Percentiles rank a stretch among this genome's conserved stretches.
Conservation (phyloP, 2,113 vertebrate genomes). For the Egretta garzetta region DNA sequence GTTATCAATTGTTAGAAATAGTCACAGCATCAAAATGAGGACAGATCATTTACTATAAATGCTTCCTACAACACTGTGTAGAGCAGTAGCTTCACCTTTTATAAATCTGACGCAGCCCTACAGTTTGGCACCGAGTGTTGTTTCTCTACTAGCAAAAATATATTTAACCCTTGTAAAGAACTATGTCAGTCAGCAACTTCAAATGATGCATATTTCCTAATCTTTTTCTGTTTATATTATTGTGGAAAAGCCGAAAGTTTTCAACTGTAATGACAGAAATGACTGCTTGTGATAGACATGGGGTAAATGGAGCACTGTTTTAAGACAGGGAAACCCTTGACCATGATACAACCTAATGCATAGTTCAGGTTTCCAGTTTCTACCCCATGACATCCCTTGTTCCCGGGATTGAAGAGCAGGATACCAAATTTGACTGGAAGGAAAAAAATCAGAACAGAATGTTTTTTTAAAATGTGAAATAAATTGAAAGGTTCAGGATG, state of each 20-base stretch:
- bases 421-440: background rate
- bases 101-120: background rate
- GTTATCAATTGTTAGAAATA: background rate
- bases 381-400: background rate
- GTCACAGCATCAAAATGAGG: background rate
- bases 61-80: background rate
- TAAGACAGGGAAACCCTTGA: background rate
- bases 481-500: background rate
- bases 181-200: background rate
- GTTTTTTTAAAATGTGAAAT: background rate
- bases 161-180: background rate
- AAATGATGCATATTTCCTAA: background rate
- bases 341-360: background rate
- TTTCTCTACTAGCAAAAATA: background rate
- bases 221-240: background rate
- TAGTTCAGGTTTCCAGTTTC: background rate
- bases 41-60: background rate
- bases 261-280: background rate
- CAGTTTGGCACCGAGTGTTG: background rate
- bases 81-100: background rate
- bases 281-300: background rate
- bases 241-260: rapidly evolving
- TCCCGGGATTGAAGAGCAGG: background rate
- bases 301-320: background rate
- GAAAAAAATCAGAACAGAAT: background rate